Conservation (phyloP, 1,140 invertebrate species). For the Apis laboriosa region DNA sequence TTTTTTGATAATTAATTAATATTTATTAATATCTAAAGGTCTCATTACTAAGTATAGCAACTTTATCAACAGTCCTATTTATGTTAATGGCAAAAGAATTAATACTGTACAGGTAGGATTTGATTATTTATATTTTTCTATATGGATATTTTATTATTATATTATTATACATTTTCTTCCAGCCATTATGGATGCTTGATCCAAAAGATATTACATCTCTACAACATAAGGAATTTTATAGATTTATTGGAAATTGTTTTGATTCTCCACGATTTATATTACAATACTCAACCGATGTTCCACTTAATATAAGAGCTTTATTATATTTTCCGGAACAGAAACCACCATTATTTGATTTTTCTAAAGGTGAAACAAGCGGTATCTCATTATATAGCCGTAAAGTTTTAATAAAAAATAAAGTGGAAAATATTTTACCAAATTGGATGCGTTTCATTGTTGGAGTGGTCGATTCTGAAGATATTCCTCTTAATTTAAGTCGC, state of each 20-base stretch:
- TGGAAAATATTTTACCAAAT: slow-evolving; percentile 95
- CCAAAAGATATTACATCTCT: slow-evolving; percentile 92
- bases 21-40: slow-evolving; percentile 78
- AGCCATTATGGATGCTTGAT: slow-evolving; percentile 97
- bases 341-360: slow-evolving; percentile 94
- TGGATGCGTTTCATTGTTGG: slow-evolving; percentile 98
- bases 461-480: slow-evolving; percentile 98
- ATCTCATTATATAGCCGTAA: slow-evolving; percentile 95
- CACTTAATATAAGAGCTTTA: slow-evolving; percentile 93
- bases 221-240: slow-evolving; percentile 95
- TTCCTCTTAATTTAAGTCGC: slow-evolving; percentile 97
- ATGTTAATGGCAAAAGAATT: slow-evolving; percentile 92
- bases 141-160: background rate
- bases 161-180: slow-evolving; percentile 65
- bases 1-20: slow-evolving; percentile 16
- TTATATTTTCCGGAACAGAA: slow-evolving; percentile 96
- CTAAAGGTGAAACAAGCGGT: slow-evolving; percentile 89
- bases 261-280: slow-evolving; percentile 92
- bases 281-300: slow-evolving; percentile 94
- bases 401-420: slow-evolving; percentile 93
- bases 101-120: slow-evolving; percentile 89
- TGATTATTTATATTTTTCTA: background rate
- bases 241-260: slow-evolving; percentile 91
- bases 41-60: slow-evolving; percentile 98
- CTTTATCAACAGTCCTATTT: slow-evolving; percentile 96